phyloP scores from a whole-genome alignment of 2,888 invertebrate genomes.

The Pasiphila rectangulata region DNA sequence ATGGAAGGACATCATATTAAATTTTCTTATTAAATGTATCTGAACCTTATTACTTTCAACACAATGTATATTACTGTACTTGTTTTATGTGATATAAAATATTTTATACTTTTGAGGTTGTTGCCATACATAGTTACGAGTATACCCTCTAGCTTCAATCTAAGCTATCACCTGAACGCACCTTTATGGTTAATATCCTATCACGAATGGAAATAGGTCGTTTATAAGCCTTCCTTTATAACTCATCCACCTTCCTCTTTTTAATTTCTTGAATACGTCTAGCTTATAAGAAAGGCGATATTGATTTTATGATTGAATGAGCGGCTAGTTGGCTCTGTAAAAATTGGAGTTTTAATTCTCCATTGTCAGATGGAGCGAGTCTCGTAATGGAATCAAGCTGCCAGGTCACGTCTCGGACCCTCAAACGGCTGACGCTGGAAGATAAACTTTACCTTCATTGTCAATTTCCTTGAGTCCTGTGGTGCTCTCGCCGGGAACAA shows the following conservation, averaged over 20 bases:
- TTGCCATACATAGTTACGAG: no score
- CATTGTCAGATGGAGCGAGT: slow-evolving; percentile 53
- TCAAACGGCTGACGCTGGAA: slow-evolving; percentile 72
- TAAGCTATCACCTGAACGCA: no score
- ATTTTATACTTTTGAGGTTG: no score
- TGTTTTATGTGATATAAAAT: no score
- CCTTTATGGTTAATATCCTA: background rate
- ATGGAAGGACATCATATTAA: no score
- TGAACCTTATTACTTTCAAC: no score
- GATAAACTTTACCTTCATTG: slow-evolving; percentile 79
- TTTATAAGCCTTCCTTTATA: slow-evolving; percentile 15
- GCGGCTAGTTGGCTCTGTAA: slow-evolving; percentile 58
- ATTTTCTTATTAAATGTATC: no score
- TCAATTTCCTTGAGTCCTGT: slow-evolving; percentile 73
- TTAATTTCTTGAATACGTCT: slow-evolving; percentile 40
- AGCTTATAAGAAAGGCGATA: slow-evolving; percentile 45
- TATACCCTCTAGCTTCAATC: no score
- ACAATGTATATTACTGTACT: no score
- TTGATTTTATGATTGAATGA: slow-evolving; percentile 67
- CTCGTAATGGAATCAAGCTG: slow-evolving; percentile 66
- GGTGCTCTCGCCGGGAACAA: slow-evolving; percentile 66
- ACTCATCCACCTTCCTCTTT: slow-evolving; percentile 19
- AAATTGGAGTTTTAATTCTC: slow-evolving; percentile 69
- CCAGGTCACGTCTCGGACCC: slow-evolving; percentile 70
- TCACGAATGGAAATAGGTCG: background rate